phyloP scores from a whole-genome alignment of 64 coral and sea anemone species.

The Orbicella faveolata region DNA sequence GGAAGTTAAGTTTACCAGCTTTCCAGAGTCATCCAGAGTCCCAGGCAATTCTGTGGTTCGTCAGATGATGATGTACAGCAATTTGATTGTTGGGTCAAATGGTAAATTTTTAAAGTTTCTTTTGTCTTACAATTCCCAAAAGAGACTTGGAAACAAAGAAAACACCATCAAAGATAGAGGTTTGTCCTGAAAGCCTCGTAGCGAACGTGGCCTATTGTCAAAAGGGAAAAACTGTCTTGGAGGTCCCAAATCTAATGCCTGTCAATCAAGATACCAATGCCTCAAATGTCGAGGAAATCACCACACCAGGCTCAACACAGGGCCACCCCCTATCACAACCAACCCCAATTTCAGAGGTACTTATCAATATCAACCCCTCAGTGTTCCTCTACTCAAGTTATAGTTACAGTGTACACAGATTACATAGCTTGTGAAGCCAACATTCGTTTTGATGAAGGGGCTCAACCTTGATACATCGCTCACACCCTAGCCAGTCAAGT shows the following conservation, averaged over 20 bases:
- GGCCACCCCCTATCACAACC: neutral
- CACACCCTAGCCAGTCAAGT: constrained; percentile 39
- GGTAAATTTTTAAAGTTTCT: too few relatives aligned
- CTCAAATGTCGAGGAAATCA: constrained; percentile 28
- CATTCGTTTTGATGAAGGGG: constrained; percentile 56
- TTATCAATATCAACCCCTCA: neutral
- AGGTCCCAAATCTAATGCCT: neutral
- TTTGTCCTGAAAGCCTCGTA: too few relatives aligned
- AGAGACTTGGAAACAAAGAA: too few relatives aligned
- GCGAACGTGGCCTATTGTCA: neutral
- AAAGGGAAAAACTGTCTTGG: constrained; percentile 20
- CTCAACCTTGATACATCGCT: constrained; percentile 49
- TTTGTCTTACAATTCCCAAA: too few relatives aligned
- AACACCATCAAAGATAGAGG: too few relatives aligned
- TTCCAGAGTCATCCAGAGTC: too few relatives aligned
- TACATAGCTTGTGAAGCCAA: constrained; percentile 39
- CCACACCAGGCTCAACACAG: constrained; percentile 37
- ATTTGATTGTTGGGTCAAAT: too few relatives aligned
- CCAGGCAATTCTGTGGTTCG: too few relatives aligned
- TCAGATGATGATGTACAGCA: too few relatives aligned
- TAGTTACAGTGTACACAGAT: neutral
- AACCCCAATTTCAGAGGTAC: neutral
- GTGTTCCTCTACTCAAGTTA: neutral
- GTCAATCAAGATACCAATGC: constrained; percentile 30
- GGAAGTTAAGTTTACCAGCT: too few relatives aligned